Conservation (phyloP, 2,797 vertebrate genomes). For the Bovichtus variegatus region DNA sequence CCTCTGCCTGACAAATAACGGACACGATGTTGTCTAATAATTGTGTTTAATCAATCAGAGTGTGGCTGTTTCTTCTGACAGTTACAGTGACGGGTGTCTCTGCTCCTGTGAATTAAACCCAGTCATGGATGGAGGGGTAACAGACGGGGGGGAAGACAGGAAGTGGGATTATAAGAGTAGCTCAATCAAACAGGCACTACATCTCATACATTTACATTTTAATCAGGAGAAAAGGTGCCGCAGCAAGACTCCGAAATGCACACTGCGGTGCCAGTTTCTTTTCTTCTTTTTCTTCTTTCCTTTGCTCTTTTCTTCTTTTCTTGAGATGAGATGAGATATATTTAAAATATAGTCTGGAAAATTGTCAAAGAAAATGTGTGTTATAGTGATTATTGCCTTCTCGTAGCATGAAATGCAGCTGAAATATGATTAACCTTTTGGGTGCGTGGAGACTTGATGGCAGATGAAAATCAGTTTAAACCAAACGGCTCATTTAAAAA, state of each 20-base stretch:
- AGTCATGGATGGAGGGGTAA: constrained; percentile 11
- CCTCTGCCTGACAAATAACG: constrained; percentile 20
- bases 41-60: constrained; percentile 27
- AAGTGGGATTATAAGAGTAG: constrained; percentile 24
- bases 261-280: not conserved
- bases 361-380: too few species aligned
- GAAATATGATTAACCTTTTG: not conserved
- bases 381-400: not conserved
- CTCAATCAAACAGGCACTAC: constrained; percentile 20
- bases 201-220: constrained; percentile 2
- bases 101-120: constrained; percentile 19
- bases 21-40: constrained; percentile 25
- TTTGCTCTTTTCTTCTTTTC: not conserved
- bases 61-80: constrained; percentile 7
- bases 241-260: not conserved
- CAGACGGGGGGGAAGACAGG: constrained; percentile 33
- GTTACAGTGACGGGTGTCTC: not conserved
- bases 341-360: not conserved
- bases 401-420: not conserved
- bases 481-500: not conserved
- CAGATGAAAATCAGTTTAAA: not conserved
- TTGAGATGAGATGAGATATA: not conserved
- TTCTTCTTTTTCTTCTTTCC: not conserved
- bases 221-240: not conserved
- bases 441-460: not conserved